Conservation (phyloP, 2,888 invertebrate species). For the Lapara coniferarum region DNA sequence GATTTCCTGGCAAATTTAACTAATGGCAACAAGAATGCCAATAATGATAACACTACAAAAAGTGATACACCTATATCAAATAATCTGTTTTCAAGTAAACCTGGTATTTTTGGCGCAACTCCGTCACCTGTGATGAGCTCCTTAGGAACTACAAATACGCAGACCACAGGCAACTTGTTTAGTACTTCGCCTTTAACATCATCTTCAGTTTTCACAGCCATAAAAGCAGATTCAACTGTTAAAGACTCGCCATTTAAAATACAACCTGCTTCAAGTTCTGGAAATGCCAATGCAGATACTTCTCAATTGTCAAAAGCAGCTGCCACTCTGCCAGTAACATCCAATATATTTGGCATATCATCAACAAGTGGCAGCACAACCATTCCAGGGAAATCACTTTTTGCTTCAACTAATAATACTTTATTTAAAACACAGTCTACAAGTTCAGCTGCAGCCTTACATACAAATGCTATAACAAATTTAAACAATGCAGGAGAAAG, state of each 20-base stretch:
- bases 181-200: slow-evolving; percentile 45
- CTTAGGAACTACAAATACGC: slow-evolving; percentile 48
- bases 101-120: slow-evolving; percentile 54
- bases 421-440: slow-evolving; percentile 56
- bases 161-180: slow-evolving; percentile 49
- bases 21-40: slow-evolving; percentile 69
- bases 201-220: slow-evolving; percentile 54
- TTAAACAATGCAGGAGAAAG: slow-evolving; percentile 37
- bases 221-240: slow-evolving; percentile 61
- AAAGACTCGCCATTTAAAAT: slow-evolving; percentile 63
- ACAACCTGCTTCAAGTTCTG: slow-evolving; percentile 51
- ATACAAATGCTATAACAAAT: slow-evolving; percentile 3
- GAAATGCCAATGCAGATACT: slow-evolving; percentile 41
- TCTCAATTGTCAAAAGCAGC: slow-evolving; percentile 43
- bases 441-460: slow-evolving; percentile 41
- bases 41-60: slow-evolving; percentile 55
- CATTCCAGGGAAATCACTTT: slow-evolving; percentile 48
- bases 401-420: slow-evolving; percentile 49
- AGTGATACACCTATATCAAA: slow-evolving; percentile 54
- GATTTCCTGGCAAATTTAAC: slow-evolving; percentile 84
- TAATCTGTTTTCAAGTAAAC: slow-evolving; percentile 56
- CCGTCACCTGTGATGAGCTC: slow-evolving; percentile 46
- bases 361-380: slow-evolving; percentile 47
- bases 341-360: slow-evolving; percentile 58
- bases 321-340: slow-evolving; percentile 50